Evolutionary conservation across 92 coral and sea anemone species (phyloP).

Genomic region (Anthopleura xanthogrammica): DNA sequence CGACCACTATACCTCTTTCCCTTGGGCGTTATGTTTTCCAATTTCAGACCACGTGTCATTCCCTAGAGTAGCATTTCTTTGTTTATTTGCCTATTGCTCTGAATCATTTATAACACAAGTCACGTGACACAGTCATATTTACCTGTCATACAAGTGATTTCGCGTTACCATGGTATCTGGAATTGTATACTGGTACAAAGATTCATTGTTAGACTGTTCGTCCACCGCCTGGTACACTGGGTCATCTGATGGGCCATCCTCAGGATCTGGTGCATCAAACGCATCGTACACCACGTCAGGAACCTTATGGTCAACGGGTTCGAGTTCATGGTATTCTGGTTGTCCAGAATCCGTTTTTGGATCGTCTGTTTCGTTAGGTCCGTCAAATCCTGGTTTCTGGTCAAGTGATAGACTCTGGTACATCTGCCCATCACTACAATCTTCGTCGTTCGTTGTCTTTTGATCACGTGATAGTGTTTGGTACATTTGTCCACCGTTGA

Average conservation of each 20-base stretch:
- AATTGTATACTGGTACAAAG: neutral
- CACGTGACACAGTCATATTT: neutral
- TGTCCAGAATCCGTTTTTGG: neutral
- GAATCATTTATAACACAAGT: too few relatives aligned
- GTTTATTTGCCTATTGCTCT: too few relatives aligned
- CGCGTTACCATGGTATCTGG: neutral
- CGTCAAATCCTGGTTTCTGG: neutral
- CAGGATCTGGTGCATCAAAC: neutral
- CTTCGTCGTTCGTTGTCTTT: neutral
- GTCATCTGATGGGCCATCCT: neutral
- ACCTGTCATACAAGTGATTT: neutral
- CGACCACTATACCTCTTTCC: too few relatives aligned
- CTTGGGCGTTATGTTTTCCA: too few relatives aligned
- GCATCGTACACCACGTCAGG: slow-evolving; percentile 5
- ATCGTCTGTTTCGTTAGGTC: neutral
- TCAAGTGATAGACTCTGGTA: neutral
- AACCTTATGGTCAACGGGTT: neutral
- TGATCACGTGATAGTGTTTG: slow-evolving; percentile 1
- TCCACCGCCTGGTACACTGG: neutral
- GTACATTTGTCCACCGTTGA: neutral
- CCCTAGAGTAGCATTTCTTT: too few relatives aligned
- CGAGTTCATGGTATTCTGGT: neutral
- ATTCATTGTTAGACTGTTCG: neutral
- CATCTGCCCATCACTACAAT: neutral
- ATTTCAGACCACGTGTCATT: too few relatives aligned